Conservation (phyloP, 1,140 invertebrate species). For the Ladona fulva region DNA sequence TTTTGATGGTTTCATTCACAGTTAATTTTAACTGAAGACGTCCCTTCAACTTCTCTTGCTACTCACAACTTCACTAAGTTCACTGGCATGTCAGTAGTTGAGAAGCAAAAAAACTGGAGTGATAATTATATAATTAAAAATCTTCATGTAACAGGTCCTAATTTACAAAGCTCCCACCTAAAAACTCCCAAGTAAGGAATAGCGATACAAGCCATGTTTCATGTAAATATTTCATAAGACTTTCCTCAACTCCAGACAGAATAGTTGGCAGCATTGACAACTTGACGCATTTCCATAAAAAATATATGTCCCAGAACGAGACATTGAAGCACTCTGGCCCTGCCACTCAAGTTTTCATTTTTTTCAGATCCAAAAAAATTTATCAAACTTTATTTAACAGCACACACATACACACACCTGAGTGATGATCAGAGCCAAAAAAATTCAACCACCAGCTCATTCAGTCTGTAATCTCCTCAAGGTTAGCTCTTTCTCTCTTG, state of each 20-base stretch:
- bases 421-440: background rate
- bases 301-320: background rate
- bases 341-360: background rate
- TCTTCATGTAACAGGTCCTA: constrained; percentile 1
- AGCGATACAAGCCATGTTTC: background rate
- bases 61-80: constrained; percentile 1
- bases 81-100: background rate
- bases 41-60: background rate
- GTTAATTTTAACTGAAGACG: background rate
- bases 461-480: background rate
- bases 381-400: constrained; percentile 7
- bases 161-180: constrained; percentile 2
- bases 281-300: background rate
- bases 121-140: background rate
- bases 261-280: background rate
- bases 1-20: background rate
- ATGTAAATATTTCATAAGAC: background rate
- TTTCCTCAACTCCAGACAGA: background rate
- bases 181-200: background rate
- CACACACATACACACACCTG: constrained; percentile 3
- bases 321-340: background rate
- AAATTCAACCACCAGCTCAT: constrained; percentile 2
- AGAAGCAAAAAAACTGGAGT: background rate
- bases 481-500: background rate
- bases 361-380: constrained; percentile 7